Conservation (phyloP, 2,888 invertebrate genomes). For the Watsonalla binaria region DNA sequence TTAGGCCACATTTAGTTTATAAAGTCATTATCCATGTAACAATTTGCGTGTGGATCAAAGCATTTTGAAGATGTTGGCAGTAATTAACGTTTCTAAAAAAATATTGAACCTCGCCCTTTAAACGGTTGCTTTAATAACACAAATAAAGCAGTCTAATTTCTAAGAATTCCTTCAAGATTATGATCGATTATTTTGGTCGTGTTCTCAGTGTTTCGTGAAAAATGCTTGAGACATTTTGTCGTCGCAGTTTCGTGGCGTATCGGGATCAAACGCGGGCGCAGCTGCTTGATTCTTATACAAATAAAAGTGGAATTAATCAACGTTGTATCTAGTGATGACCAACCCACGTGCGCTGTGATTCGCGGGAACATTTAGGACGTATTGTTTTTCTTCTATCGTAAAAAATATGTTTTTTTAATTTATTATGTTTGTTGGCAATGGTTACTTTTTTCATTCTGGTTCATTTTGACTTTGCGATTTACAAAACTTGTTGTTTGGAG, state of each 20-base stretch:
- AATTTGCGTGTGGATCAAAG: no score
- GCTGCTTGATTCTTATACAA: conserved; percentile 70
- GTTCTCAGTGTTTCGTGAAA: conserved; percentile 62
- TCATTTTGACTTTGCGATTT: no score
- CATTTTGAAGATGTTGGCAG: no score
- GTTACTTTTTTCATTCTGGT: no score
- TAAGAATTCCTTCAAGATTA: conserved; percentile 59
- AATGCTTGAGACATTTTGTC: conserved; percentile 62
- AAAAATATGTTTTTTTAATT: background rate
- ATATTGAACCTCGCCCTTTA: conserved; percentile 6
- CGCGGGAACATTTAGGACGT: background rate
- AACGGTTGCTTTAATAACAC: conserved; percentile 35
- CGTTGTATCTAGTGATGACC: conserved; percentile 50
- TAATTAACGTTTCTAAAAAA: background rate
- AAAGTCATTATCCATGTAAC: no score
- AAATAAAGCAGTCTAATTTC: conserved; percentile 48
- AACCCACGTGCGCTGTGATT: conserved; percentile 3
- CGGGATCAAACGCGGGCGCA: conserved; percentile 70
- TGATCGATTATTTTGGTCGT: conserved; percentile 72
- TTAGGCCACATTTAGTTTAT: no score
- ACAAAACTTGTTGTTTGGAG: background rate
- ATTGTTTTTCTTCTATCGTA: background rate
- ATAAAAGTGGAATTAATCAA: conserved; percentile 76
- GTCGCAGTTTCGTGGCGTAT: conserved; percentile 59
- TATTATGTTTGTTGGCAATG: background rate